A percentile compares a stretch with the other conserved stretches of the same genome.
These are phyloP conservation scores for Reticulitermes lucifugus DNA, from an alignment of 2,888 invertebrate genomes.

Conservation along the genomic window DNA sequence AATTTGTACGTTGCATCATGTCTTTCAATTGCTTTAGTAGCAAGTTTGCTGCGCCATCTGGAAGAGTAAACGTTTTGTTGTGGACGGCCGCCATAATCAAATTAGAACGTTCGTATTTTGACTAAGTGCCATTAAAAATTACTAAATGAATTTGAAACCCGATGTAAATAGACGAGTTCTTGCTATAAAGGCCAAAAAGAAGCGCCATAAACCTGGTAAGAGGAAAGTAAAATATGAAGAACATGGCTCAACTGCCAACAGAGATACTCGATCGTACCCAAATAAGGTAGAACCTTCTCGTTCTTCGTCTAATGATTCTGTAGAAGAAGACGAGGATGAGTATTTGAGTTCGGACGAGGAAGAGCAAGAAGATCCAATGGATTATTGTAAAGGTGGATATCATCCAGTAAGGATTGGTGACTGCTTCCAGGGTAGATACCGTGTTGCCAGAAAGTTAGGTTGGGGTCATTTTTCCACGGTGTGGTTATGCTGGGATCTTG, in stretches of 20 bases:
- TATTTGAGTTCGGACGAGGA: conserved; percentile 89
- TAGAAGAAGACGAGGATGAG: conserved; percentile 78
- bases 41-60: conserved; percentile 46
- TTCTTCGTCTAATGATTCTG: conserved; percentile 81
- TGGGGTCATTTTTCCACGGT: conserved; percentile 99
- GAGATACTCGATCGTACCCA: conserved; percentile 54
- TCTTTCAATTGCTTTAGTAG: conserved; percentile 21
- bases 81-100: conserved; percentile 76
- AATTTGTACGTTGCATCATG: not conserved
- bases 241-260: conserved; percentile 63
- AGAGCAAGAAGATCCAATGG: conserved; percentile 96
- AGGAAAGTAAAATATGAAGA: conserved; percentile 83
- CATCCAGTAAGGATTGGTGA: conserved; percentile 99
- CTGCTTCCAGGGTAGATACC: conserved; percentile 91
- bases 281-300: conserved; percentile 54
- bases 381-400: conserved; percentile 98
- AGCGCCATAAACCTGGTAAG: conserved; percentile 82
- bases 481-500: conserved; percentile 98
- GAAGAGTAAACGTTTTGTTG: conserved; percentile 48
- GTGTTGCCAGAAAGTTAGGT: conserved; percentile 95
- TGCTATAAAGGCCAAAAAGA: conserved; percentile 93
- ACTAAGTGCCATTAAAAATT: conserved; percentile 26
- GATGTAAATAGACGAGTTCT: conserved; percentile 92
- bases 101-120: conserved; percentile 66
- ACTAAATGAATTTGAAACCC: conserved; percentile 84